Evolutionary conservation across 2,797 vertebrate genomes (phyloP), one percentile per base, ranked within the genome.

Genomic region (Philypnodon macrostomus): DNA sequence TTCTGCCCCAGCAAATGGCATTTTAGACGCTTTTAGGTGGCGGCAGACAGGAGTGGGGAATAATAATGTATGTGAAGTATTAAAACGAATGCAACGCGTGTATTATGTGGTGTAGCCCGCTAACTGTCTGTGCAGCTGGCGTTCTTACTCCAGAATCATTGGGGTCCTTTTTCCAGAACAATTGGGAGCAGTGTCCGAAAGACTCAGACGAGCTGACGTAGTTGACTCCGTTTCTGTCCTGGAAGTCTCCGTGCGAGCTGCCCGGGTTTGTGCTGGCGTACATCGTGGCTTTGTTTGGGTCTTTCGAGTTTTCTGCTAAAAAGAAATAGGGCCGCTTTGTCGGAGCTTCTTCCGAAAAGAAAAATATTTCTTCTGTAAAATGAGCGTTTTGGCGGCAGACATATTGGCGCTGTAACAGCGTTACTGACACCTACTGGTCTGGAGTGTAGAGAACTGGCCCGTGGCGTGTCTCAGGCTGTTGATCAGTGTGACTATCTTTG

Each of bases 161-260:
- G 59, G 85, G 85, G 62, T 87, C 85, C 73, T 87, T 87, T 69
- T 87, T 87, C 85, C 85, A 87, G 85, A 87, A 87, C 81, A 87
- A 81, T 75, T 87, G 85, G 32, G 85, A 80, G 80, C 85, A 87
- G 76, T 87, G 85, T 52, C 76, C 83, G 67, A 87, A 87, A 70
- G 85, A 80, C 71, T 87, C 85, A 58, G 85, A 78, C 48, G 85
- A 85, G 36, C 84, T 82, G 59, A 86, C 85, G 58, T 87, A 87
- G 65, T 86, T 87, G 33, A 85, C 85, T 67, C 85, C 85, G 48
- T 87, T 87, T 54, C 85, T 74, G 15, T 87, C 85, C 26, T 83
- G 83, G 42, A 87, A 87, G 70, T 87, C 85, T 82, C 84, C 85
- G 7, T 87, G 84, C 53, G 85, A 48, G 70, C 75, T 80, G 66